Evolutionary conservation across 2,113 vertebrate species (phyloP).

Genomic region (Podarcis muralis): DNA sequence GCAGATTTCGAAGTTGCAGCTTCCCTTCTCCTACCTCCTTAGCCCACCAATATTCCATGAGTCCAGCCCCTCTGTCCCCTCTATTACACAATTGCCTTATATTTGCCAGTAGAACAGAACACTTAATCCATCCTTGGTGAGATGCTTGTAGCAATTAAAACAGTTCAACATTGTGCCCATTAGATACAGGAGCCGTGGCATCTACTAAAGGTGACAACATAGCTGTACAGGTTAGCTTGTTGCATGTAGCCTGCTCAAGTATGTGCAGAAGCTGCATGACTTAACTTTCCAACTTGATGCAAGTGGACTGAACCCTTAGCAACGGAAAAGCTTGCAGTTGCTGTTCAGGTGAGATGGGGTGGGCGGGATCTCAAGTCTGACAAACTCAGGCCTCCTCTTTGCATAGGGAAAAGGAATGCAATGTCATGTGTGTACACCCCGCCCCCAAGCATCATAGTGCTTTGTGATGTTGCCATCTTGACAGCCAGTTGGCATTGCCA

Average conservation of each 20-base stretch:
- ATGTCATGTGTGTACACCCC: too few species aligned
- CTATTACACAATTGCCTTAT: constrained; percentile 14
- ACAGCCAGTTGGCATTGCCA: not conserved
- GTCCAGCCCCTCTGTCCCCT: not conserved
- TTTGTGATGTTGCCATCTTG: not conserved
- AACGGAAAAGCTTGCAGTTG: not conserved
- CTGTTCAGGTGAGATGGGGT: not conserved
- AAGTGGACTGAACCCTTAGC: not conserved
- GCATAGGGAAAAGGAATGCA: not conserved
- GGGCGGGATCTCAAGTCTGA: not conserved
- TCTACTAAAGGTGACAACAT: not conserved
- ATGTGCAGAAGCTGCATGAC: too few species aligned
- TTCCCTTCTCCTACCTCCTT: constrained; percentile 19
- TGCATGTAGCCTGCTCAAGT: too few species aligned
- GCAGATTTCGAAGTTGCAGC: not conserved
- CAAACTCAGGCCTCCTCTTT: not conserved
- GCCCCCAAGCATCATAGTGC: not conserved
- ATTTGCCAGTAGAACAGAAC: not conserved
- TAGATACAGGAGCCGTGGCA: too few species aligned
- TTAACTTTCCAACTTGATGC: not conserved
- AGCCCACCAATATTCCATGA: constrained; percentile 30
- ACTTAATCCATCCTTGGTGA: not conserved
- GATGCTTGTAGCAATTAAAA: not conserved
- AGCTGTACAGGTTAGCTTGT: not conserved
- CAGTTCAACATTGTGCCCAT: not conserved